Percentiles rank a stretch among this genome's conserved stretches.
Evolutionary conservation across 1,140 invertebrate genomes (phyloP).

Genomic region (Eupeodes corollae): DNA sequence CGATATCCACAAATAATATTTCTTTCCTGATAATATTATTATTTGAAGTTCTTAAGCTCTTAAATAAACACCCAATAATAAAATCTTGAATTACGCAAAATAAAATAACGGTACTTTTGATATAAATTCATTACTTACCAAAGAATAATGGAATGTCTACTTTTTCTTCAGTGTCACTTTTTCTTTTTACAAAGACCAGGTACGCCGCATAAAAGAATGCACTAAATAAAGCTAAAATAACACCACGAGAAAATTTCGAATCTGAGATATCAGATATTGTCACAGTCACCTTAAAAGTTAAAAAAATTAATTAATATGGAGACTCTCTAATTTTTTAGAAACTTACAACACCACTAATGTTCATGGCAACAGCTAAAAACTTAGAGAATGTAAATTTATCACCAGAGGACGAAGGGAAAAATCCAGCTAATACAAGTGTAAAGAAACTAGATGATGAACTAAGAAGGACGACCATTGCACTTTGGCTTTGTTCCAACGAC

Average conservation of each 20-base stretch:
- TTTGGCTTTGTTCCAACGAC: constrained; percentile 61
- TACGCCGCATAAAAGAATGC: constrained; percentile 77
- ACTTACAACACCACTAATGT: constrained; percentile 65
- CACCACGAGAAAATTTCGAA: constrained; percentile 53
- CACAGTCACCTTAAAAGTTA: constrained; percentile 47
- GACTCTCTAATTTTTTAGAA: constrained; percentile 7
- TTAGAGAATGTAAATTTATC: constrained; percentile 77
- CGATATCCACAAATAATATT: too few species aligned
- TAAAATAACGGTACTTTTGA: too few species aligned
- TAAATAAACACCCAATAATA: constrained; percentile 1
- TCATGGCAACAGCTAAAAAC: constrained; percentile 62
- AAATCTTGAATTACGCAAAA: background rate
- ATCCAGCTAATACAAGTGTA: constrained; percentile 64
- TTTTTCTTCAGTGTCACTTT: constrained; percentile 76
- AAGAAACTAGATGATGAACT: constrained; percentile 76
- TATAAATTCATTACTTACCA: constrained; percentile 44
- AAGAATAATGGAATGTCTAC: constrained; percentile 86
- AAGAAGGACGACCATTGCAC: constrained; percentile 65
- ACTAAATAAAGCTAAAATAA: constrained; percentile 65
- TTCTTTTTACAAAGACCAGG: constrained; percentile 67
- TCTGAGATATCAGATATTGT: constrained; percentile 57
- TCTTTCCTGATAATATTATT: background rate
- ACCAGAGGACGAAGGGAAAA: constrained; percentile 62
- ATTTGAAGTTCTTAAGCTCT: background rate
- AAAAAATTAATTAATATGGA: constrained; percentile 3